Conservation (phyloP, 2,113 vertebrate genomes). For the Charina bottae region DNA sequence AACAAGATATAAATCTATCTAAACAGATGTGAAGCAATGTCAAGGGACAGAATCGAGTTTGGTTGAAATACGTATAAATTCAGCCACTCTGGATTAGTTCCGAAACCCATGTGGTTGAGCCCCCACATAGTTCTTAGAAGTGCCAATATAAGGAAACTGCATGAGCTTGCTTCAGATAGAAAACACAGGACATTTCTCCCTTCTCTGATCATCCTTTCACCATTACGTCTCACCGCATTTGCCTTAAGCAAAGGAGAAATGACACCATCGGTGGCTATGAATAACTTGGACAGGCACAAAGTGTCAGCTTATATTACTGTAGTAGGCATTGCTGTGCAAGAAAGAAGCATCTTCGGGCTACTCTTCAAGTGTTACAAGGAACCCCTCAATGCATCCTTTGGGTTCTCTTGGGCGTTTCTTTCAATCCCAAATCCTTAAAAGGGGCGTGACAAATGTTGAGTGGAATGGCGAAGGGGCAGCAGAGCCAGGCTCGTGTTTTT, state of each 20-base stretch:
- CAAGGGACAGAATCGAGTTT: background rate
- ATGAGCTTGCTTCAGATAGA: background rate
- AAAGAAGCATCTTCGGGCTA: background rate
- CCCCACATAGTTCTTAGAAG: background rate
- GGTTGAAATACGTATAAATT: background rate
- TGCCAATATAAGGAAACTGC: background rate
- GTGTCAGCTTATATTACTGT: background rate
- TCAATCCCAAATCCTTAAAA: background rate
- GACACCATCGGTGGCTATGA: background rate
- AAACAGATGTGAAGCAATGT: background rate
- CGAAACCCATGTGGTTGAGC: no score
- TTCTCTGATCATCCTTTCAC: background rate
- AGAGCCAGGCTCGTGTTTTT: background rate
- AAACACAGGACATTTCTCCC: background rate
- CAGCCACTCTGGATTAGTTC: background rate
- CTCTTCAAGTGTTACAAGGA: background rate
- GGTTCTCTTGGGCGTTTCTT: background rate
- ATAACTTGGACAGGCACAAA: background rate
- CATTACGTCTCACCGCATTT: background rate
- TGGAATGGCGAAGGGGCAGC: no score
- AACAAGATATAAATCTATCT: background rate
- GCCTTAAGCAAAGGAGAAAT: background rate
- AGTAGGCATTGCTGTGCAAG: background rate
- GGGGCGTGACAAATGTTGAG: background rate
- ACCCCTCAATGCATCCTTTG: background rate